Conservation (phyloP, 2,113 vertebrate genomes). For the Coturnix japonica region DNA sequence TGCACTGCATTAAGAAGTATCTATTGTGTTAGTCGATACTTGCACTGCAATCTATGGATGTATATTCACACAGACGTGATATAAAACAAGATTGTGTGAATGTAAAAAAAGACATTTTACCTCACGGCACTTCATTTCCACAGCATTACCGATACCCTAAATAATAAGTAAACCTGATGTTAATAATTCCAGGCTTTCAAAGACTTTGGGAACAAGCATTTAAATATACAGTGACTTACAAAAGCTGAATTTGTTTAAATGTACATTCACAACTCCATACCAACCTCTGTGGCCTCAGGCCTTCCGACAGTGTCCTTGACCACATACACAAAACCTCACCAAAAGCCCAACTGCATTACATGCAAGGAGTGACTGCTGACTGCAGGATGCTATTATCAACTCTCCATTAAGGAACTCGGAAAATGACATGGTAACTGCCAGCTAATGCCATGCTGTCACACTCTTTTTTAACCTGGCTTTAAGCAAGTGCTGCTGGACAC, state of each 20-base stretch:
- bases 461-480: not conserved
- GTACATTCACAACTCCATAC: not conserved
- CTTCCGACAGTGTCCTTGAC: not conserved
- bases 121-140: slow-evolving; percentile 3
- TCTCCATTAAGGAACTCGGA: not conserved
- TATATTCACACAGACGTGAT: not conserved
- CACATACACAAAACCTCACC: not conserved
- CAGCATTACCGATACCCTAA: not conserved
- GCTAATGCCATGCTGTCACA: not conserved
- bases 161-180: not conserved
- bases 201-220: not conserved
- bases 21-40: not conserved
- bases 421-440: not conserved
- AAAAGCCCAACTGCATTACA: not conserved
- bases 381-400: not conserved
- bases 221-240: not conserved
- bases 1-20: not conserved
- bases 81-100: not conserved
- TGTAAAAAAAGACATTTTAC: not conserved
- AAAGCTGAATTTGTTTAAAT: not conserved
- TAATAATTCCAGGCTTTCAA: slow-evolving; percentile 26
- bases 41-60: not conserved
- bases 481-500: not conserved
- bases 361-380: not conserved
- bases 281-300: not conserved